Evolutionary conservation across 2,113 vertebrate genomes (phyloP).

Genomic region (Probosciger aterrimus): DNA sequence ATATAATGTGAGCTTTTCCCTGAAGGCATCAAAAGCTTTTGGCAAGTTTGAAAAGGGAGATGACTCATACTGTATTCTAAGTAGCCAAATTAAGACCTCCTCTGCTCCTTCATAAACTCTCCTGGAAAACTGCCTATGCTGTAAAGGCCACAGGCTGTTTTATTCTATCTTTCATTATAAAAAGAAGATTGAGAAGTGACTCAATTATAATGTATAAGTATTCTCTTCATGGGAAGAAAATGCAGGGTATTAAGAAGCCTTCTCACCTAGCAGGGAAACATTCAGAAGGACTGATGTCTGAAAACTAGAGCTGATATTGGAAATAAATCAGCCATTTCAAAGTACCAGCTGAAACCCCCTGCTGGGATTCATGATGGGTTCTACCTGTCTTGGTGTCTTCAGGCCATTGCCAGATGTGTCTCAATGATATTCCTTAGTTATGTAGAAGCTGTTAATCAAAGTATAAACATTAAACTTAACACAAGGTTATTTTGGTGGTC

Average conservation of each 20-base stretch:
- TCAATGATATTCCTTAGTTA: not conserved
- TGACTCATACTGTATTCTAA: not conserved
- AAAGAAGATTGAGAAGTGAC: conserved; percentile 25
- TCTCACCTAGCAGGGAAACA: not conserved
- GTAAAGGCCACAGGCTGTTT: conserved; percentile 15
- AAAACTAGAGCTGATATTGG: not conserved
- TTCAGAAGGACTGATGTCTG: not conserved
- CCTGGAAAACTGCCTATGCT: conserved; percentile 18
- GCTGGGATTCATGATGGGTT: not conserved
- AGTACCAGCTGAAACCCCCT: not conserved
- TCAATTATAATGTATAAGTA: conserved; percentile 23
- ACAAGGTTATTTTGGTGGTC: not conserved
- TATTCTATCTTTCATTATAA: conserved; percentile 19
- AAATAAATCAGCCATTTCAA: not conserved
- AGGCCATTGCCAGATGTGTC: not conserved
- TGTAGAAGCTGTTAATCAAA: not conserved
- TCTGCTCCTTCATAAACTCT: conserved; percentile 14
- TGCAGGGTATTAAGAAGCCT: not conserved
- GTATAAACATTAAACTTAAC: not conserved
- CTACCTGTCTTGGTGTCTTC: not conserved
- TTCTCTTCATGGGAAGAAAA: not conserved
- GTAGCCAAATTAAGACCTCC: conserved; percentile 20
- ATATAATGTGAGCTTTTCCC: not conserved
- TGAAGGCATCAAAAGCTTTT: conserved; percentile 9
- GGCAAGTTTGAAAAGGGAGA: not conserved